Percentiles rank a stretch among this genome's conserved stretches.
Conservation (phyloP, 2,888 invertebrate species). For the Caenorhabditis drosophilae region DNA sequence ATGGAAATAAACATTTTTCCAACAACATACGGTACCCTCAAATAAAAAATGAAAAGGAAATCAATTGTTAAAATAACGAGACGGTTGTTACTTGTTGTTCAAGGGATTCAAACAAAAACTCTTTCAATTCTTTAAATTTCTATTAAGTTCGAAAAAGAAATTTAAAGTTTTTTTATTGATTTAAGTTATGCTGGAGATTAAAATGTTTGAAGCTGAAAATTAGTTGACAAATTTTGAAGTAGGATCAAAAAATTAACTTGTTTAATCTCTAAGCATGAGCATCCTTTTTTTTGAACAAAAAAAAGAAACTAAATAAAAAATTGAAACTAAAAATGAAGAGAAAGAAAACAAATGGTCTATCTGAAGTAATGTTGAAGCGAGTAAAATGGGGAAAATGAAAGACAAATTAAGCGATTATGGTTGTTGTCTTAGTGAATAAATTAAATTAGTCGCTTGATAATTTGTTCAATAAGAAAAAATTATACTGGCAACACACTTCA, state of each 20-base stretch:
- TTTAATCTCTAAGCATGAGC: background rate
- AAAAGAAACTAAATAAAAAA: background rate
- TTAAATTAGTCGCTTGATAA: slow-evolving; percentile 46
- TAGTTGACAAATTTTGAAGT: background rate
- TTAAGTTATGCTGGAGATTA: too few relatives aligned
- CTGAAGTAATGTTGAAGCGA: background rate
- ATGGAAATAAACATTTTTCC: too few relatives aligned
- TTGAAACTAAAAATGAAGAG: background rate
- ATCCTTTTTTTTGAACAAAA: too few relatives aligned
- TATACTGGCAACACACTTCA: too few relatives aligned
- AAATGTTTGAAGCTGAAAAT: background rate
- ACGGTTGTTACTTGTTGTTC: too few relatives aligned
- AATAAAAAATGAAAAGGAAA: background rate
- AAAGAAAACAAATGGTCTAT: background rate
- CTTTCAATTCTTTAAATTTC: too few relatives aligned
- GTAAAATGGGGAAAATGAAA: slow-evolving; percentile 1
- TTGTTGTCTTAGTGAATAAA: slow-evolving; percentile 48
- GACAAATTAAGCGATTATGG: slow-evolving; percentile 42
- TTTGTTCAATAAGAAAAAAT: slow-evolving; percentile 40
- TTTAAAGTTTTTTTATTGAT: too few relatives aligned
- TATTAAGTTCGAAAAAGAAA: too few relatives aligned
- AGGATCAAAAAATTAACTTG: too few relatives aligned
- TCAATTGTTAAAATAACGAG: too few relatives aligned
- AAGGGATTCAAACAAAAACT: too few relatives aligned
- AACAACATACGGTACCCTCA: too few relatives aligned